Evolutionary conservation across 2,888 invertebrate genomes (phyloP).

Genomic region (Folsomia candida): DNA sequence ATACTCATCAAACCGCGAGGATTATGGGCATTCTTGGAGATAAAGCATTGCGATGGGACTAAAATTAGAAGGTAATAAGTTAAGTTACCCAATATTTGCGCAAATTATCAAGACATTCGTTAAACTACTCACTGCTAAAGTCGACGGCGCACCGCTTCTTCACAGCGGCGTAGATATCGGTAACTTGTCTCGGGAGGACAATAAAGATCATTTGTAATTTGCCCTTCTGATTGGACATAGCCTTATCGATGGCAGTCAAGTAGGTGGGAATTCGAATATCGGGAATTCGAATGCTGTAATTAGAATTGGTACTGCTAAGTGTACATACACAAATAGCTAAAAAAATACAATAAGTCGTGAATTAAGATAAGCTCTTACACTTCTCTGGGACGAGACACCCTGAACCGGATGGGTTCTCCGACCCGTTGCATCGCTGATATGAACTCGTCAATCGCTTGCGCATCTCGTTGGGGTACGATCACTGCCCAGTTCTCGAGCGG

Average conservation of each 20-base stretch:
- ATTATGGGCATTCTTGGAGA: slow-evolving; percentile 37
- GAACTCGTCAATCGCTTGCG: slow-evolving; percentile 25
- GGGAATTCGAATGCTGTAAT: slow-evolving; percentile 14
- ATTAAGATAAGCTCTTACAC: slow-evolving; percentile 19
- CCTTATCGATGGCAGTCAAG: slow-evolving; percentile 25
- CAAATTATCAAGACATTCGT: too few relatives aligned
- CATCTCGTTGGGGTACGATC: slow-evolving; percentile 21
- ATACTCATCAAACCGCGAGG: slow-evolving; percentile 42
- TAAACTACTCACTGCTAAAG: slow-evolving; percentile 23
- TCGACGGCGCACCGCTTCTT: slow-evolving; percentile 54
- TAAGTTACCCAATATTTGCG: too few relatives aligned
- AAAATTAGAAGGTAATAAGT: neutral
- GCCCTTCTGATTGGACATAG: slow-evolving; percentile 22
- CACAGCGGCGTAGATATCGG: slow-evolving; percentile 58
- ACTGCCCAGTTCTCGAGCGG: slow-evolving; percentile 25
- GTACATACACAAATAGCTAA: neutral
- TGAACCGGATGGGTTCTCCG: slow-evolving; percentile 17
- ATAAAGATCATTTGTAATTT: slow-evolving; percentile 55
- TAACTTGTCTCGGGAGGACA: slow-evolving; percentile 56
- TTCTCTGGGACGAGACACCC: slow-evolving; percentile 21
- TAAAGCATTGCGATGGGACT: slow-evolving; percentile 48
- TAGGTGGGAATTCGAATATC: slow-evolving; percentile 27
- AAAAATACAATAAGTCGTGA: neutral
- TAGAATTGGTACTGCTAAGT: too few relatives aligned
- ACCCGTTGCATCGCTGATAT: slow-evolving; percentile 21